phyloP scores from a whole-genome alignment of 2,113 vertebrate species.

The Bubo blakistoni region DNA sequence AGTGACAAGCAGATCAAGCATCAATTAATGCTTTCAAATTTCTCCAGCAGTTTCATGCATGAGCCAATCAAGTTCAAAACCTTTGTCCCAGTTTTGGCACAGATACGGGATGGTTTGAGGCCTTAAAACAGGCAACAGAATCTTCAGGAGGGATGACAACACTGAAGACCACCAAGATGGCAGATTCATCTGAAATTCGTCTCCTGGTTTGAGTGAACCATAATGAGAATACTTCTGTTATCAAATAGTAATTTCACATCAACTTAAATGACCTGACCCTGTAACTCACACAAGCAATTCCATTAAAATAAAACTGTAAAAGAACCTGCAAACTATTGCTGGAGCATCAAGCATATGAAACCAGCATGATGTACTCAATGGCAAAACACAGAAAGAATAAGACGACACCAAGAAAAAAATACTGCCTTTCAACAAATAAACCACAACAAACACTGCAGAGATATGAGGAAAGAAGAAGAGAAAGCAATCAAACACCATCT shows the following conservation, averaged over 20 bases:
- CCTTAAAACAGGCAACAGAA: conserved; percentile 72
- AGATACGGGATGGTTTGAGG: conserved; percentile 66
- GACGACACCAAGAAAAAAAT: not conserved
- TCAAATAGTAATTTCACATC: not conserved
- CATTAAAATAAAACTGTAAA: not conserved
- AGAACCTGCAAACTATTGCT: not conserved
- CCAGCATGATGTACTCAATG: not conserved
- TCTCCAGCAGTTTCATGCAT: conserved; percentile 60
- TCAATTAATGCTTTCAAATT: conserved; percentile 9
- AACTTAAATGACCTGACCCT: not conserved
- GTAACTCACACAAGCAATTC: not conserved
- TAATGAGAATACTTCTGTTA: conserved; percentile 10
- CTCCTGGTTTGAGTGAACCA: conserved; percentile 24
- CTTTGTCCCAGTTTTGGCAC: conserved; percentile 73
- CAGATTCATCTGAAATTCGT: conserved; percentile 70
- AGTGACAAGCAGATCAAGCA: conserved; percentile 48
- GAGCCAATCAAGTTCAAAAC: conserved; percentile 43
- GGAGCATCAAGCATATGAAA: not conserved
- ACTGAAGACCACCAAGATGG: conserved; percentile 75
- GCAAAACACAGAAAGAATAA: not conserved
- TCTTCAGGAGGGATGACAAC: conserved; percentile 76
- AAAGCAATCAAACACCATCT: not conserved
- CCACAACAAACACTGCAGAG: not conserved
- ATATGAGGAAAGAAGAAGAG: not conserved
- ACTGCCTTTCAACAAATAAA: not conserved